phyloP scores from a whole-genome alignment of 2,888 invertebrate species.

The Fragum sueziense region DNA sequence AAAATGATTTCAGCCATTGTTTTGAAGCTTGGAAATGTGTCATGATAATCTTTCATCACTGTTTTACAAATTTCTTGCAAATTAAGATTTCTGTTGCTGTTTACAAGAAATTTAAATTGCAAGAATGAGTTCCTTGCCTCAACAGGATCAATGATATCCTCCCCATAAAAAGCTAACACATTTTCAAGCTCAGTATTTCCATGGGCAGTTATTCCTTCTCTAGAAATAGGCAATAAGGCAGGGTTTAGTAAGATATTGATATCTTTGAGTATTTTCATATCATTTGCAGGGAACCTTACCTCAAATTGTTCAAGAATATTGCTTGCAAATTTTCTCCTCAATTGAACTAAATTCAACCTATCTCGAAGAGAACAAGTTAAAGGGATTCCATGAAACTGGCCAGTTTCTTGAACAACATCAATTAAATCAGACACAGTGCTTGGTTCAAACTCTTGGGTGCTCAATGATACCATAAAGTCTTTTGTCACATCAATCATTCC shows the following conservation, averaged over 20 bases:
- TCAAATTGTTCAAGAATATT: slow-evolving; percentile 33
- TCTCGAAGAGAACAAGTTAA: slow-evolving; percentile 20
- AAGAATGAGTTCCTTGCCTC: slow-evolving; percentile 14
- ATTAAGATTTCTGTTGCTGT: slow-evolving; percentile 27
- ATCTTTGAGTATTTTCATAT: slow-evolving; percentile 29
- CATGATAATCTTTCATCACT: slow-evolving; percentile 9
- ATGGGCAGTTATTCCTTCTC: slow-evolving; percentile 7
- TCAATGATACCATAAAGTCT: slow-evolving; percentile 9
- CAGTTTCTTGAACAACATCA: slow-evolving; percentile 19
- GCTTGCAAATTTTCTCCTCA: slow-evolving; percentile 26
- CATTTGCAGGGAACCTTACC: slow-evolving; percentile 31
- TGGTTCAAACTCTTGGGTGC: slow-evolving; percentile 5
- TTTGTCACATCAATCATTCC: slow-evolving; percentile 24
- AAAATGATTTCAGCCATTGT: slow-evolving; percentile 29
- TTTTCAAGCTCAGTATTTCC: slow-evolving; percentile 26
- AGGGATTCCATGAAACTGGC: slow-evolving; percentile 9
- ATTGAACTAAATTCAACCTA: not conserved
- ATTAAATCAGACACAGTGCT: slow-evolving; percentile 10
- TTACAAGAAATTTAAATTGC: slow-evolving; percentile 43
- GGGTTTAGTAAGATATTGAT: slow-evolving; percentile 31
- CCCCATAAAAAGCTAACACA: slow-evolving; percentile 17
- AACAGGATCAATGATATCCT: slow-evolving; percentile 9
- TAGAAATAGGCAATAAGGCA: slow-evolving; percentile 14
- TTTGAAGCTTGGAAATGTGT: slow-evolving; percentile 37
- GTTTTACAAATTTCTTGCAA: slow-evolving; percentile 21